Evolutionary conservation across 2,888 invertebrate genomes (phyloP).

Genomic region (Barypeithes pellucidus): DNA sequence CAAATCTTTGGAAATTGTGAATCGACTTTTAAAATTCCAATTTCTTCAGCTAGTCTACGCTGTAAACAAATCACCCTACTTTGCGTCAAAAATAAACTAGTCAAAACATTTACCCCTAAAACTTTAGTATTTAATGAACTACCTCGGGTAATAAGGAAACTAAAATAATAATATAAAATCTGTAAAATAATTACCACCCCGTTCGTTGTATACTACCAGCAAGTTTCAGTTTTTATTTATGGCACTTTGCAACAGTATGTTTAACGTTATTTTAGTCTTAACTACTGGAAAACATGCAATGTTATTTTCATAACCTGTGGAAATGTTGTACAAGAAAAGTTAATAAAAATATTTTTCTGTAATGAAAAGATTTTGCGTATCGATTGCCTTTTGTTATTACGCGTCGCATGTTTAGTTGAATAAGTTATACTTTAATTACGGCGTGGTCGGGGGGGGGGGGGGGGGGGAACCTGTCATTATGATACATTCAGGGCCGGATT

Average conservation of each 20-base stretch:
- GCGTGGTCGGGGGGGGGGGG: too few species aligned
- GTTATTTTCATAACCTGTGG: slow-evolving; percentile 44
- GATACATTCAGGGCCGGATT: too few species aligned
- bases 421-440: slow-evolving; percentile 11
- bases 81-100: background rate
- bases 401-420: slow-evolving; percentile 9
- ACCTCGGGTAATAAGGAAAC: background rate
- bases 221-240: slow-evolving; percentile 47
- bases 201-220: slow-evolving; percentile 36
- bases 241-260: slow-evolving; percentile 37
- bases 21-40: too few species aligned
- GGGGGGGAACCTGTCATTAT: background rate
- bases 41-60: background rate
- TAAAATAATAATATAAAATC: slow-evolving; percentile 40
- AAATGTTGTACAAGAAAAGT: slow-evolving; percentile 34
- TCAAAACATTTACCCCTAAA: background rate
- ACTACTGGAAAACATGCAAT: slow-evolving; percentile 44
- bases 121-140: slow-evolving; percentile 21
- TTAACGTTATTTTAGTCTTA: slow-evolving; percentile 48
- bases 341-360: slow-evolving; percentile 33
- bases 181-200: slow-evolving; percentile 43
- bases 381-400: slow-evolving; percentile 3
- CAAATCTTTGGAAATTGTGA: too few species aligned
- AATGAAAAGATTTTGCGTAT: slow-evolving; percentile 24
- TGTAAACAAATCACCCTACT: background rate